These are phyloP conservation scores for Vanessa cardui DNA, from an alignment of 2,888 invertebrate genomes.

Conservation along the genomic window DNA sequence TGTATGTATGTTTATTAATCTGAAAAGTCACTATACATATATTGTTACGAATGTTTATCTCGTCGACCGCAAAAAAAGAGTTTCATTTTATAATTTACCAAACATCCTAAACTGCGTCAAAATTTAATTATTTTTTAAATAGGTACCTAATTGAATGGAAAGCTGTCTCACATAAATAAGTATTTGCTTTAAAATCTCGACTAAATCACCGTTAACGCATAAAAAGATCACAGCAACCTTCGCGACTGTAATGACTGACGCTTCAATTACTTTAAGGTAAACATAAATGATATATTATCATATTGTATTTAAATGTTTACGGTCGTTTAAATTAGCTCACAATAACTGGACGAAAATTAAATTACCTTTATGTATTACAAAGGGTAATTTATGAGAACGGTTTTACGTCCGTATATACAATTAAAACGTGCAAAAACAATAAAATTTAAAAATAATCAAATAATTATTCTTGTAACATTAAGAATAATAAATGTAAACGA, in stretches of 20 bases:
- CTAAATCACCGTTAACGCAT: slow-evolving; percentile 7
- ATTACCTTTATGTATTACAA: slow-evolving; percentile 25
- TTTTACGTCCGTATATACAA: slow-evolving; percentile 22
- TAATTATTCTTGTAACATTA: background rate
- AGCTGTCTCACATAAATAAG: background rate
- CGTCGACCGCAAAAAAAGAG: too few species aligned
- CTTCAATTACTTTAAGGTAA: slow-evolving; percentile 50
- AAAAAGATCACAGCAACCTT: slow-evolving; percentile 17
- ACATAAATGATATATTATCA: slow-evolving; percentile 42
- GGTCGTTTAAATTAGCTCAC: slow-evolving; percentile 39
- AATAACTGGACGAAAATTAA: slow-evolving; percentile 25
- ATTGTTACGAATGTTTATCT: too few species aligned
- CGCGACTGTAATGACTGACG: slow-evolving; percentile 42
- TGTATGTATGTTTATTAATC: too few species aligned
- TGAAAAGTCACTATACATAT: too few species aligned
- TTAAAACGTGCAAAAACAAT: slow-evolving; percentile 18
- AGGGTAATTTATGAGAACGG: slow-evolving; percentile 17
- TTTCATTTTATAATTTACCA: too few species aligned
- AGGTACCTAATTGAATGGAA: too few species aligned
- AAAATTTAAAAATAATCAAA: slow-evolving; percentile 1
- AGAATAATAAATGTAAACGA: background rate
- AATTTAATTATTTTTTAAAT: too few species aligned
- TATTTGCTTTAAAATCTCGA: background rate
- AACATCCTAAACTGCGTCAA: too few species aligned
- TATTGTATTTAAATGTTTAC: slow-evolving; percentile 49